Evolutionary conservation across 2,888 invertebrate genomes (phyloP).

Genomic region (Tolmerus cingulatus): DNA sequence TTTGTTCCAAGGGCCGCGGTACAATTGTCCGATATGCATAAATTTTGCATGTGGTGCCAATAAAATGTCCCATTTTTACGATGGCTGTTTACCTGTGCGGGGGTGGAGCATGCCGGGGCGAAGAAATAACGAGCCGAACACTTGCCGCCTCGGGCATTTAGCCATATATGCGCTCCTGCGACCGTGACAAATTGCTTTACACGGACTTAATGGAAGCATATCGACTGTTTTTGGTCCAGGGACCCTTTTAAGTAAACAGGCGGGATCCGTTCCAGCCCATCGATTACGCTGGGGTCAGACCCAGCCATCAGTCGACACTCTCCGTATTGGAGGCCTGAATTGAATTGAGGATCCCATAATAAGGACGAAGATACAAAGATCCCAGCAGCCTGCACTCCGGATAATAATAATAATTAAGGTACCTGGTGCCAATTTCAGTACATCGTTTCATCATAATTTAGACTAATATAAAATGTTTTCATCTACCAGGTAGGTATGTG

Average conservation of each 20-base stretch:
- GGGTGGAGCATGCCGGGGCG: background rate
- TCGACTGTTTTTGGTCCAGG: background rate
- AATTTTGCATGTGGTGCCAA: slow-evolving; percentile 15
- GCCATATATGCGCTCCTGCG: background rate
- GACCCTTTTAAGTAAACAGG: background rate
- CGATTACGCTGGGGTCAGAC: background rate
- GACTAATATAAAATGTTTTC: too few relatives aligned
- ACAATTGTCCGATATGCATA: slow-evolving; percentile 12
- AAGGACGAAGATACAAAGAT: background rate
- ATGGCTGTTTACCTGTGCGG: background rate
- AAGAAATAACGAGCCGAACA: background rate
- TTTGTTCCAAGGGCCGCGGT: background rate
- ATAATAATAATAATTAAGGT: too few relatives aligned
- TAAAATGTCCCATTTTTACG: slow-evolving; percentile 16
- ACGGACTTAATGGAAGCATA: slow-evolving; percentile 3
- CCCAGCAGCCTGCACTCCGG: background rate
- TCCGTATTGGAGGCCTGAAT: background rate
- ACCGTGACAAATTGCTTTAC: slow-evolving; percentile 36
- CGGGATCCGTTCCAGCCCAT: background rate
- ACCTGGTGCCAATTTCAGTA: too few relatives aligned
- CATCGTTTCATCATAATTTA: too few relatives aligned
- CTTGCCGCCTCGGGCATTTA: background rate
- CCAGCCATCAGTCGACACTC: slow-evolving; percentile 23
- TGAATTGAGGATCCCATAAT: slow-evolving; percentile 3
- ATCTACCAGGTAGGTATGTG: too few relatives aligned